A percentile compares a stretch with the other conserved stretches of the same genome.
Conservation (phyloP, 2,797 vertebrate species). For the Siniperca undulata region DNA sequence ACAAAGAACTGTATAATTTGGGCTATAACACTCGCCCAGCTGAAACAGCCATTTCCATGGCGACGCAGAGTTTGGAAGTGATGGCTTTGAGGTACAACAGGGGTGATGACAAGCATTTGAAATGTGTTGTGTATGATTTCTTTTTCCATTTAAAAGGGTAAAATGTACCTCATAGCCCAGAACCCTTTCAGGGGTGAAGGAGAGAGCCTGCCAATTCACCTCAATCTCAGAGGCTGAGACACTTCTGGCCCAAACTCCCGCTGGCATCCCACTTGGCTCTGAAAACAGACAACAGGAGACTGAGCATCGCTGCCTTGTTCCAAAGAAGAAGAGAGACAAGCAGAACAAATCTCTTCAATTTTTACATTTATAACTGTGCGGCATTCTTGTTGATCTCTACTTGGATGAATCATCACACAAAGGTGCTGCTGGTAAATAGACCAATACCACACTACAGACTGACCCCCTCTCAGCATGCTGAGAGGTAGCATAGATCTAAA, state of each 20-base stretch:
- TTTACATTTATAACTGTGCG: slow-evolving; percentile 59
- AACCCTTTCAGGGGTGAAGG: slow-evolving; percentile 92
- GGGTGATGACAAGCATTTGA: slow-evolving; percentile 76
- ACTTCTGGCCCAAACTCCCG: slow-evolving; percentile 89
- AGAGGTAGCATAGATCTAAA: slow-evolving; percentile 70
- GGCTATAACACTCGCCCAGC: slow-evolving; percentile 41
- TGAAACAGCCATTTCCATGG: slow-evolving; percentile 74
- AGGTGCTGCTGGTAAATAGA: slow-evolving; percentile 66
- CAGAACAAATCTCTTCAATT: slow-evolving; percentile 66
- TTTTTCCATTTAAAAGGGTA: slow-evolving; percentile 82
- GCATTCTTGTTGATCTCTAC: slow-evolving; percentile 60
- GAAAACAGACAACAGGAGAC: slow-evolving; percentile 76
- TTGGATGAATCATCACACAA: slow-evolving; percentile 69
- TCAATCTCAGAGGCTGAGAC: slow-evolving; percentile 92
- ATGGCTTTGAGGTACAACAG: slow-evolving; percentile 67
- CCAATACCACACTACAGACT: slow-evolving; percentile 37
- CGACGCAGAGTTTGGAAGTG: slow-evolving; percentile 65
- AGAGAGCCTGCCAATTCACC: slow-evolving; percentile 91
- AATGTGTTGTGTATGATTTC: slow-evolving; percentile 69
- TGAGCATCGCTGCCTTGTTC: slow-evolving; percentile 55
- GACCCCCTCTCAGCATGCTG: slow-evolving; percentile 53
- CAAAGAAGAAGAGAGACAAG: slow-evolving; percentile 54
- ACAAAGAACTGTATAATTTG: slow-evolving; percentile 75
- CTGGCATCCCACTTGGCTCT: slow-evolving; percentile 92
- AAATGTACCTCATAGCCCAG: slow-evolving; percentile 95